Evolutionary conservation across 2,888 invertebrate genomes (phyloP), one percentile per base, ranked within the genome.

Genomic region (Latheticus oryzae): DNA sequence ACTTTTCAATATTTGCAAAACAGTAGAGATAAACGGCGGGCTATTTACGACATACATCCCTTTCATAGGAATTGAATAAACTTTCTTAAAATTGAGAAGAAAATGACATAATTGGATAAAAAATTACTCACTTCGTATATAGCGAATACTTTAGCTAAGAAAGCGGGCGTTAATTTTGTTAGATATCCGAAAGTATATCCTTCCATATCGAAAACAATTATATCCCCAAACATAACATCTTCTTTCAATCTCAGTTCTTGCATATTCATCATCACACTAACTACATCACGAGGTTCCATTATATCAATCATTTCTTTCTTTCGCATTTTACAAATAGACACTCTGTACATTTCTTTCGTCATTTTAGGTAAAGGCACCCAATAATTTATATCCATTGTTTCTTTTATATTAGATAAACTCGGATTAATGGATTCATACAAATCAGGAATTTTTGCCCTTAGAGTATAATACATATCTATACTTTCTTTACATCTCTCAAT

Each of bases 21-120:
- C 38, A 0, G 78, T 61, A 15, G 78, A 76, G 9, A 69, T 45
- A 1, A 78, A 68, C 1, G 70, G 63, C 0, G 79, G 79, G 0
- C 79, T 73, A 51, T 82, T 82, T 0, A 84, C 45, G 0, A 81
- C 63, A 58, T 84, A 82, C 5, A 83, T 77, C 0, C 75, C 76
- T 15, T 75, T 73, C 0, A 83, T 67, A 45, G 78, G 75, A 2
- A 77, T 67, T 0, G 81, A 79, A 5, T 78, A 74, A 0, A 82
- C 82, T 66, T 81, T 81, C 84, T 84, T 70, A 21, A 80, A 79
- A n/a, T 40, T 11, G 52, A 51, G 33, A 17, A 26, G n/a, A 52
- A 43, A 9, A 11, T 37, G 16, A 15, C 21, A 42, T 8, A 9
- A 23, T 19, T 9, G 21, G 8, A 23, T 61, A 26, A 9, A 17